Evolutionary conservation across 2,888 invertebrate species (phyloP).

Genomic region (Rhagonycha fulva): DNA sequence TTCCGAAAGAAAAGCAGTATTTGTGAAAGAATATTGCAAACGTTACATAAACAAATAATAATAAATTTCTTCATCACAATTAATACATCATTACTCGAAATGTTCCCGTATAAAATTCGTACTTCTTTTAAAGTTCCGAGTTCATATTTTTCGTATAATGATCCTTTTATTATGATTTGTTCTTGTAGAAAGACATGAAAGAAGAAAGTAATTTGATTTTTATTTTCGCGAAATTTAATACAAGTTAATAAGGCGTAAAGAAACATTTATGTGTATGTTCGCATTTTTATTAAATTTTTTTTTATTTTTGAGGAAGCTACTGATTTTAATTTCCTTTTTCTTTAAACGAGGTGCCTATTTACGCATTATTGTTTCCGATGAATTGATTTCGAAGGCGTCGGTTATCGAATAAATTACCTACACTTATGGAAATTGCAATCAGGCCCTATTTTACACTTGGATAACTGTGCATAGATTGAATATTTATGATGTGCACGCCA

Average conservation of each 20-base stretch:
- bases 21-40: neutral
- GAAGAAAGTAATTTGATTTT: slow-evolving; percentile 33
- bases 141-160: slow-evolving; percentile 19
- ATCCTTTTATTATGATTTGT: slow-evolving; percentile 27
- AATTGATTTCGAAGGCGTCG: slow-evolving; percentile 23
- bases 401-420: slow-evolving; percentile 38
- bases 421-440: slow-evolving; percentile 41
- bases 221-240: slow-evolving; percentile 28
- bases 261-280: slow-evolving; percentile 14
- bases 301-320: neutral
- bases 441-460: slow-evolving; percentile 32
- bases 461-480: slow-evolving; percentile 24
- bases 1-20: neutral
- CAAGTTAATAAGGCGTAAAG: slow-evolving; percentile 33
- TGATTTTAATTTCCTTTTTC: slow-evolving; percentile 1
- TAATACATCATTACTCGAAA: slow-evolving; percentile 13
- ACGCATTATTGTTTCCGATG: slow-evolving; percentile 3
- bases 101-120: slow-evolving; percentile 2
- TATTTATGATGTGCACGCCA: slow-evolving; percentile 27
- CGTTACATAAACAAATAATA: slow-evolving; percentile 13
- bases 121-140: slow-evolving; percentile 15
- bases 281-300: neutral
- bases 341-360: neutral
- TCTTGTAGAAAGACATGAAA: slow-evolving; percentile 21
- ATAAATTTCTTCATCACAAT: slow-evolving; percentile 13